Evolutionary conservation across 2,113 vertebrate species (phyloP).

Genomic region (Prietella phreatophila): DNA sequence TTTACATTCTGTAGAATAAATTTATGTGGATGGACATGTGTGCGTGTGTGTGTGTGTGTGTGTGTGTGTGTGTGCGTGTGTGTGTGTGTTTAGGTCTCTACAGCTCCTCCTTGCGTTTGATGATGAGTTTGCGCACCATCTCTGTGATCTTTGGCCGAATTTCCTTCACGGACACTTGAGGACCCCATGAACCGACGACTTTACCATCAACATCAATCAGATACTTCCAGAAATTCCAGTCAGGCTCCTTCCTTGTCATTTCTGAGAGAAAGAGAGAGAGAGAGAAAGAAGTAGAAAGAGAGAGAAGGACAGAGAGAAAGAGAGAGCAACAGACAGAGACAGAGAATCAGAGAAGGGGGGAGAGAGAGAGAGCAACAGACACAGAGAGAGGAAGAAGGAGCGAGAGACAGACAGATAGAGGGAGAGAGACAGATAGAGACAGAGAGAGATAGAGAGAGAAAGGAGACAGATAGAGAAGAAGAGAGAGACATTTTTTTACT

Average conservation of each 20-base stretch:
- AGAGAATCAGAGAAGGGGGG: conserved; percentile 19
- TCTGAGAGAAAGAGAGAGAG: conserved; percentile 67
- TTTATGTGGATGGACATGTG: background rate
- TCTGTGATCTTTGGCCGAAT: conserved; percentile 81
- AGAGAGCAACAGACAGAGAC: background rate
- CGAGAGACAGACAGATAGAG: background rate
- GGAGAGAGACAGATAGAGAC: no score
- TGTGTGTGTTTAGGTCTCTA: conserved; percentile 54
- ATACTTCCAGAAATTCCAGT: conserved; percentile 99
- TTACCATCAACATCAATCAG: conserved; percentile 85
- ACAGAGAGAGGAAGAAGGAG: no score
- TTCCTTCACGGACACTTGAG: conserved; percentile 82
- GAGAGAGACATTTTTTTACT: no score
- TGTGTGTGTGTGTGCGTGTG: background rate
- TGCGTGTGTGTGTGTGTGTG: no score
- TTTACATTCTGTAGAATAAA: background rate
- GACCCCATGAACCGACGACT: conserved; percentile 87
- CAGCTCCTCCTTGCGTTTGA: conserved; percentile 89
- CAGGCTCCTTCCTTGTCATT: conserved; percentile 84
- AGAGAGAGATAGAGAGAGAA: background rate
- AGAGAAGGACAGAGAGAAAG: background rate
- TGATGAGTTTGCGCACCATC: conserved; percentile 88
- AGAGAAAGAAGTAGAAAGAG: background rate
- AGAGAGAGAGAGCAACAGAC: background rate
- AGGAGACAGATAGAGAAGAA: no score